A percentile compares a stretch with the other conserved stretches of the same genome.
These are phyloP conservation scores for Macheiramphus alcinus DNA, from an alignment of 2,113 vertebrate genomes.

Conservation along the genomic window DNA sequence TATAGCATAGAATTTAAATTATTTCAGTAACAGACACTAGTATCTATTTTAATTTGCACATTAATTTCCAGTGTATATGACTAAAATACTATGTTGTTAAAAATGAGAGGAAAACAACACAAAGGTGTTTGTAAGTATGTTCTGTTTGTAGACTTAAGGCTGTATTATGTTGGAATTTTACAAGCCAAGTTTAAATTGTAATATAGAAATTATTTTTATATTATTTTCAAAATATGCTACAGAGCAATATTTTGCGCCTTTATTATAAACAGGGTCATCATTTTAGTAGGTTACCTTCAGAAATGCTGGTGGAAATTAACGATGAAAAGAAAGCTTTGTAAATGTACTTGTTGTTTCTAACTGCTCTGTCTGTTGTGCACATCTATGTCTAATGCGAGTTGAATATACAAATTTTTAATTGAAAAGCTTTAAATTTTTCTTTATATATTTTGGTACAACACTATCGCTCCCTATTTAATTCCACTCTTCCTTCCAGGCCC, in stretches of 20 bases:
- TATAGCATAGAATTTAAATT: conserved; percentile 76
- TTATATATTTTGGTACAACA: conserved; percentile 39
- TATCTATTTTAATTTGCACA: conserved; percentile 84
- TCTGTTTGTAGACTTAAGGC: conserved; percentile 74
- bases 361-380: conserved; percentile 59
- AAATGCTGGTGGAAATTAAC: conserved; percentile 58
- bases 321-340: conserved; percentile 52
- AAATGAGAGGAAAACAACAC: conserved; percentile 55
- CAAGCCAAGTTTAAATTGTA: conserved; percentile 79
- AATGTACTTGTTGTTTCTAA: conserved; percentile 42
- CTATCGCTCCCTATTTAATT: background rate
- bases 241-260: conserved; percentile 79
- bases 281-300: conserved; percentile 61
- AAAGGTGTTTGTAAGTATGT: conserved; percentile 76
- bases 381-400: conserved; percentile 33
- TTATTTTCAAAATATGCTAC: conserved; percentile 76
- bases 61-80: conserved; percentile 80
- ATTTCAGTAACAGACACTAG: conserved; percentile 79
- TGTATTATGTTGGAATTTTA: conserved; percentile 77
- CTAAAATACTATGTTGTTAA: conserved; percentile 79
- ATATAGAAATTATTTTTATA: conserved; percentile 86
- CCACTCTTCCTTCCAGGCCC: background rate
- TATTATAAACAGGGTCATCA: conserved; percentile 72
- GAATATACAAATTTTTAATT: conserved; percentile 46
- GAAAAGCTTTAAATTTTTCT: conserved; percentile 51